Evolutionary conservation across 2,888 invertebrate genomes (phyloP).

Genomic region (Sesia apiformis): DNA sequence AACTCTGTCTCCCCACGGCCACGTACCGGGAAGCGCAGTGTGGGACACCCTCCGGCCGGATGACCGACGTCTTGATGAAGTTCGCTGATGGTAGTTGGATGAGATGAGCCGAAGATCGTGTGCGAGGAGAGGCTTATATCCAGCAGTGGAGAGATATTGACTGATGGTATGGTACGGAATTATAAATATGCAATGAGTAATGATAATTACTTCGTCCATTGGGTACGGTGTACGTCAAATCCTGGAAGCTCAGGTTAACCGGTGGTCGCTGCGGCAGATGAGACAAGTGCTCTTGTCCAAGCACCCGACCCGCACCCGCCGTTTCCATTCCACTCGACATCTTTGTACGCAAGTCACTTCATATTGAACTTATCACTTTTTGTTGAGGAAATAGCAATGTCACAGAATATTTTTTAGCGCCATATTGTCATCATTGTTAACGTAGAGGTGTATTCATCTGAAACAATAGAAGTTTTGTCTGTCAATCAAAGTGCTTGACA

Average conservation of each 20-base stretch:
- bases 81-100: too few relatives aligned
- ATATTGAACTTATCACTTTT: not conserved
- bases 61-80: too few relatives aligned
- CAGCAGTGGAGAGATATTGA: too few relatives aligned
- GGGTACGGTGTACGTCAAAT: slow-evolving; percentile 86
- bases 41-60: too few relatives aligned
- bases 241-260: slow-evolving; percentile 88
- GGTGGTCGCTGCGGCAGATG: slow-evolving; percentile 79
- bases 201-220: slow-evolving; percentile 70
- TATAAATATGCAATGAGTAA: not conserved
- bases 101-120: too few relatives aligned
- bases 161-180: too few relatives aligned
- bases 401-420: not conserved
- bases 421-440: not conserved
- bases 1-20: too few relatives aligned
- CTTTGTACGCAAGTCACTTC: slow-evolving; percentile 1
- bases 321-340: slow-evolving; percentile 20
- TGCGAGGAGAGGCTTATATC: too few relatives aligned
- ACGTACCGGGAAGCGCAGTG: too few relatives aligned
- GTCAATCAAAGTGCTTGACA: too few relatives aligned
- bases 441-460: not conserved
- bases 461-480: not conserved
- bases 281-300: slow-evolving; percentile 59
- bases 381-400: not conserved
- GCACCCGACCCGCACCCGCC: slow-evolving; percentile 25